Evolutionary conservation across 2,797 vertebrate species (phyloP), one percentile per base, ranked within the genome.

Genomic region (Aplochiton taeniatus): DNA sequence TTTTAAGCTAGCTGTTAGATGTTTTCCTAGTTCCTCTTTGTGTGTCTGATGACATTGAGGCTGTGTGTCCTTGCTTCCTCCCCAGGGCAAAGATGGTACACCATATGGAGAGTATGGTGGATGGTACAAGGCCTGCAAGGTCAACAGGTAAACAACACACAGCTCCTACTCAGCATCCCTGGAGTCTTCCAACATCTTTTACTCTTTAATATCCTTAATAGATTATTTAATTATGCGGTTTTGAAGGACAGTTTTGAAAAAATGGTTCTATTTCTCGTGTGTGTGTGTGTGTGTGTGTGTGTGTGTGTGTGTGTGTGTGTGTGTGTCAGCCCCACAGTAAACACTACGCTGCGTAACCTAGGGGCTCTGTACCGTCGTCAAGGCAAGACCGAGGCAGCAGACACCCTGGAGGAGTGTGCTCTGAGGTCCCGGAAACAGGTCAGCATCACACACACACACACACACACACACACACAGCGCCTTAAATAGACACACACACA

Each of bases 301-400:
- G 69, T 0, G 48, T 62, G 31, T 55, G 48, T 42, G 53, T 55
- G 18, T 55, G 62, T 64, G 41, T 63, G 58, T 63, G 47, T 0
- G 42, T 70, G 19, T 45, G 16, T 66, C 65, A 95, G 94, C 79
- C 93, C 94, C 0, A 94, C 93, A 4, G 92, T 95, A 68, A 94
- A 92, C 83, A 94, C 91, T 1, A 94, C 93, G 0, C 83, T 95
- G 70, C 79, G 88, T 78, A 94, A 93, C 80, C 85, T 95, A 4
- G 92, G 92, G 0, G 92, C 92, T 0, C 76, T 95, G 59, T 95
- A 95, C 76, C 88, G 91, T 44, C 91, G 93, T 51, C 90, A 92
- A 71, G 92, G 91, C 62, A 93, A 92, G 75, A 78, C 85, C 4
- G 90, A 93, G 70, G 92, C 92, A 0, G 92, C 92, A 0, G 92